phyloP scores from a whole-genome alignment of 92 coral and sea anemone genomes.

The Pocillopora meandrina region DNA sequence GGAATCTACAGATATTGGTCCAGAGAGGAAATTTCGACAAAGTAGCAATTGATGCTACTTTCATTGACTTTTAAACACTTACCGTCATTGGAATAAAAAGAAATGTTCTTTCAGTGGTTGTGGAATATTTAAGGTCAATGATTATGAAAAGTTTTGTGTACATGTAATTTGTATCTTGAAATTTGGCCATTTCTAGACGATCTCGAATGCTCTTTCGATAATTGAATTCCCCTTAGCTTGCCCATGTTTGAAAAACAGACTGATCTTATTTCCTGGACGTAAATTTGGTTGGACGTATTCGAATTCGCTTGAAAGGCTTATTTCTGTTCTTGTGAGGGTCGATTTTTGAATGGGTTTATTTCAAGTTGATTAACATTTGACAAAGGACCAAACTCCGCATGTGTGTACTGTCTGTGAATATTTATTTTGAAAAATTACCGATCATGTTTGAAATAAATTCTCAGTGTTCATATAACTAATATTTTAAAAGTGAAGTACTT shows the following conservation, averaged over 20 bases:
- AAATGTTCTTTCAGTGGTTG: background rate
- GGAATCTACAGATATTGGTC: slow-evolving; percentile 37
- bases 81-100: background rate
- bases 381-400: background rate
- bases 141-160: background rate
- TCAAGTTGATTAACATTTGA: slow-evolving; percentile 7
- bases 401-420: background rate
- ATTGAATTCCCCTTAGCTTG: slow-evolving; percentile 5
- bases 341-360: background rate
- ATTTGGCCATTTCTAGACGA: background rate
- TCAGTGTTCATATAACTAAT: background rate
- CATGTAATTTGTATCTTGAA: background rate
- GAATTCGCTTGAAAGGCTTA: background rate
- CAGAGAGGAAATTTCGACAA: background rate
- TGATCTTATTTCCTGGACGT: background rate
- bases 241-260: background rate
- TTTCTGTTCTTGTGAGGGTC: background rate
- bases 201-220: slow-evolving; percentile 9
- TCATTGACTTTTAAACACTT: background rate
- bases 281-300: background rate
- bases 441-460: background rate
- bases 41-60: background rate
- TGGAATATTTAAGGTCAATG: background rate
- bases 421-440: background rate
- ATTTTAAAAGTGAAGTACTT: background rate